These are phyloP conservation scores for Microcaecilia unicolor DNA, from an alignment of 2,797 vertebrate species.

Conservation along the genomic window DNA sequence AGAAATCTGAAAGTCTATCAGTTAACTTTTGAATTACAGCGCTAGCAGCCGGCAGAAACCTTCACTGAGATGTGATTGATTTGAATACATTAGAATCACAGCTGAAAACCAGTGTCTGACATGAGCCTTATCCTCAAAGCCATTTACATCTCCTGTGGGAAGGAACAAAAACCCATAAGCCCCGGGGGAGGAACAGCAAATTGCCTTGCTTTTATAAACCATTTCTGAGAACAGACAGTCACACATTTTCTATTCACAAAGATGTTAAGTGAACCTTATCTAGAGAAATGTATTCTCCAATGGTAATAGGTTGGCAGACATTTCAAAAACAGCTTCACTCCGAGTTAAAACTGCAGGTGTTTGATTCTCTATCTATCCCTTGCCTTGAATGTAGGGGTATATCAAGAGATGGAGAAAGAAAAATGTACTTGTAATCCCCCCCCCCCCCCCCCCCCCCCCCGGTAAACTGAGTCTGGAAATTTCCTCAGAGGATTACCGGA, in stretches of 20 bases:
- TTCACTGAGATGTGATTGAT: neutral
- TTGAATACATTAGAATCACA: neutral
- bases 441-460: no score
- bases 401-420: no score
- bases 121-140: neutral
- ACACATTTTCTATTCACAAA: constrained; percentile 6
- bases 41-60: neutral
- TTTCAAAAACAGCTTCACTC: no score
- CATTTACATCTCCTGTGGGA: neutral
- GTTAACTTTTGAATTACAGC: neutral
- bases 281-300: constrained; percentile 1
- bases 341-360: no score
- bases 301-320: neutral
- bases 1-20: no score
- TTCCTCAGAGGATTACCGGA: no score
- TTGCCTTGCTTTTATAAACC: neutral
- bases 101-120: neutral
- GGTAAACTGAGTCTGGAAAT: no score
- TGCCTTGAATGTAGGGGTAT: no score
- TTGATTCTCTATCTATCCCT: no score
- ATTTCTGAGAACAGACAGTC: constrained; percentile 6
- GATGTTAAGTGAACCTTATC: constrained; percentile 9
- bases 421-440: no score
- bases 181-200: neutral
- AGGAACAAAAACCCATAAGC: constrained; percentile 6